Conservation (phyloP, 2,113 vertebrate species). For the Lasiurus cinereus region DNA sequence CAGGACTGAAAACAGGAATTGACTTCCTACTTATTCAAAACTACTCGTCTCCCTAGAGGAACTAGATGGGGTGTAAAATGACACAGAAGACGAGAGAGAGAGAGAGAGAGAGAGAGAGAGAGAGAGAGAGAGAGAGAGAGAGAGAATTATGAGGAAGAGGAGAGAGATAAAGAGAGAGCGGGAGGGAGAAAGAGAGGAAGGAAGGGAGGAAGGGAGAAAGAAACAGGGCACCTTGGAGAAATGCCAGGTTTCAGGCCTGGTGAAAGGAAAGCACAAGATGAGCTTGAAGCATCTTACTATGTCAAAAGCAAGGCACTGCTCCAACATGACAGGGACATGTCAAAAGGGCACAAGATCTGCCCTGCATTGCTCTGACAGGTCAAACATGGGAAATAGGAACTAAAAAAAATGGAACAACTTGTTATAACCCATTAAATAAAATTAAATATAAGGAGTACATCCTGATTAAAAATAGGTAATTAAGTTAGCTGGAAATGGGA, state of each 20-base stretch:
- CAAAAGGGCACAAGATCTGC: background rate
- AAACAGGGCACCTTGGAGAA: background rate
- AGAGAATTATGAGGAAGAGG: background rate
- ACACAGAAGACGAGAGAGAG: background rate
- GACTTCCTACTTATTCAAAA: background rate
- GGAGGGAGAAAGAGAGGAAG: background rate
- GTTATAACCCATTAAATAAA: conserved; percentile 3
- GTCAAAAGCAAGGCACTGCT: background rate
- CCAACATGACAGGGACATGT: background rate
- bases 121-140: background rate
- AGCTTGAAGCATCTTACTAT: background rate
- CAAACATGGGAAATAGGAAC: background rate
- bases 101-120: background rate
- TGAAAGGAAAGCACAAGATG: background rate
- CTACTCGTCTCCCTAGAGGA: background rate
- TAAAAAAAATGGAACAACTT: background rate
- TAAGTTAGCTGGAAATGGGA: background rate
- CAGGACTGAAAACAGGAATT: background rate
- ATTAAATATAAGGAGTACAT: background rate
- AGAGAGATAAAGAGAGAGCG: background rate
- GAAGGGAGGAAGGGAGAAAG: background rate
- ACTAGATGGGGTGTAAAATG: background rate
- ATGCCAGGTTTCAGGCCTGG: background rate
- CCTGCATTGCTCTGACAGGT: background rate
- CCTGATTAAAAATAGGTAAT: conserved; percentile 7